Evolutionary conservation across 2,888 invertebrate species (phyloP), one percentile per base, ranked within the genome.

Genomic region (Agrochola lota): DNA sequence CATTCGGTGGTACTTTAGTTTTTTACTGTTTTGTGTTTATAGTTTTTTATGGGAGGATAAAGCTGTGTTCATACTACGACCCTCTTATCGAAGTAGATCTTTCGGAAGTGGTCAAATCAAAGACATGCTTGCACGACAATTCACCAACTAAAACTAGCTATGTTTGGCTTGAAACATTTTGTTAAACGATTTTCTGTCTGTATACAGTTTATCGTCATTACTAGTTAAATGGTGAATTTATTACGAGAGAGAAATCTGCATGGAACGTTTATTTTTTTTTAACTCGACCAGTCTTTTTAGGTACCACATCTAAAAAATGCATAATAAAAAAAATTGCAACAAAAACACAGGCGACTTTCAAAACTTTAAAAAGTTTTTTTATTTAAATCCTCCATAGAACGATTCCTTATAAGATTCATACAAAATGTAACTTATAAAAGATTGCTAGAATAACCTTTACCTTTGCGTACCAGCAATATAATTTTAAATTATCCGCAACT

Each of bases 401-500:
- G 11, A 59, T 63, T 67, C 0, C 35, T 62, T 35, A 26, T 71
- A 69, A 23, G 15, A 81, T 72, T 43, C 30, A 59, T 60, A 57
- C 26, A 72, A 62, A 71, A 69, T 73, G 7, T 60, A 60, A n/a
- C 73, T 49, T 1, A 63, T 52, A 30, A 71, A 57, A 85, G 57
- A 64, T 79, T 55, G 26, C 5, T 64, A 67, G 63, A 77, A 68
- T 75, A 74, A 72, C 57, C 60, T 84, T 77, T 80, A 72, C 72
- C 55, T 72, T 84, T 73, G 74, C 68, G 77, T 80, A 89, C 79
- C 70, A 87, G 81, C 80, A 73, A 85, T 81, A 86, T 87, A 89
- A 90, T 89, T 91, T 91, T 82, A 90, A 91, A 91, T 89, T 90
- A 90, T 88, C 87, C 75, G 88, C 91, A 92, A 91, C 89, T 92